Percentiles rank a stretch among this genome's conserved stretches.
Conservation (phyloP, 92 coral and sea anemone genomes). For the Epizoanthus ramosus region DNA sequence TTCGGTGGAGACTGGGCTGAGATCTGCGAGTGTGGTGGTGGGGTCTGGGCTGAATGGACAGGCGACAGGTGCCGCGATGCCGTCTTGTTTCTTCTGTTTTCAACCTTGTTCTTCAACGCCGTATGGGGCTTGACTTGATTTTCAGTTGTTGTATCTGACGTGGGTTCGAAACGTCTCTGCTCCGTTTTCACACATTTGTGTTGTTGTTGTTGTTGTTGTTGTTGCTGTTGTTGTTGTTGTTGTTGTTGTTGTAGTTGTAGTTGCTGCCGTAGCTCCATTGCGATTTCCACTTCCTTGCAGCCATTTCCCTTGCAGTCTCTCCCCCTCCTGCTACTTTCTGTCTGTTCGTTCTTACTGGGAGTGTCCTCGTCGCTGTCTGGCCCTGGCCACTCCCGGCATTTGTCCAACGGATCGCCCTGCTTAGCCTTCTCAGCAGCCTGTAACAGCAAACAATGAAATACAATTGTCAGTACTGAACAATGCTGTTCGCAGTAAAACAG, state of each 20-base stretch:
- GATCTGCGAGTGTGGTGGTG: neutral
- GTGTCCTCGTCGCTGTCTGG: slow-evolving; percentile 30
- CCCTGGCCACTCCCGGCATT: slow-evolving; percentile 24
- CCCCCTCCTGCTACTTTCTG: neutral
- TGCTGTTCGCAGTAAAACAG: too few species aligned
- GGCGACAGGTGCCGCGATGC: neutral
- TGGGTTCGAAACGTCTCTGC: neutral
- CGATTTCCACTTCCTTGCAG: neutral
- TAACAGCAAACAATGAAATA: neutral
- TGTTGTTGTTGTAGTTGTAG: too few species aligned
- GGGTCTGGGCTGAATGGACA: neutral
- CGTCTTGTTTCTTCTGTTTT: slow-evolving; percentile 10
- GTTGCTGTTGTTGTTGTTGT: neutral
- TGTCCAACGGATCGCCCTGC: slow-evolving; percentile 22
- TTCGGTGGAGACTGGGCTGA: slow-evolving; percentile 2
- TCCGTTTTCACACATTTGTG: slow-evolving; percentile 2
- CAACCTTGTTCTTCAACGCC: neutral
- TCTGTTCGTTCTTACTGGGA: neutral
- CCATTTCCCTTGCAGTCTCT: neutral
- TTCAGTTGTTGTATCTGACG: neutral
- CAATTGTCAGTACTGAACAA: too few species aligned
- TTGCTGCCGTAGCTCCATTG: too few species aligned
- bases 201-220: too few species aligned
- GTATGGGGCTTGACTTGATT: slow-evolving; percentile 7
- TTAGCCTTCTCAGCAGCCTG: slow-evolving; percentile 44